Evolutionary conservation across 2,797 vertebrate genomes (phyloP), one percentile per base, ranked within the genome.

Genomic region (Anableps anableps): DNA sequence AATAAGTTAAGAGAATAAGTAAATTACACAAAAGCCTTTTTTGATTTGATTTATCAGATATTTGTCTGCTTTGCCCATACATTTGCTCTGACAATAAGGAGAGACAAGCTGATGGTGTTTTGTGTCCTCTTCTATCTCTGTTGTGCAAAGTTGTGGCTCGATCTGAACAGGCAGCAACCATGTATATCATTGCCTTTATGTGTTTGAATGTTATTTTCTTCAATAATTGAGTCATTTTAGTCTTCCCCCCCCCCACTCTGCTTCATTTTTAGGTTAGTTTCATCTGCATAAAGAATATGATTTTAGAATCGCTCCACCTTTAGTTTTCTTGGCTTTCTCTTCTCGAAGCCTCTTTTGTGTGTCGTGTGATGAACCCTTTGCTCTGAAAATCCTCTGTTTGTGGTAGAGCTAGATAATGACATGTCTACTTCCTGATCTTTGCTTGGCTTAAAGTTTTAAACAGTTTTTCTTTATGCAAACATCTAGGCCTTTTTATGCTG

Each of bases 381-480:
- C 64, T 41, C 64, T 38, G 34, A 60, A 50, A 66, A 36, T 64
- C 62, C 34, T 23, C 3, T 38, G 34, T 70, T 77, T 77, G 17
- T 53, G 51, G 31, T 41, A 38, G 47, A 77, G 47, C 50, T 53
- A 36, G 62, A 77, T 77, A 77, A 68, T 70, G 75, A 68, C 13
- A 68, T n/a, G 36, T 77, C 64, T 70, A 2, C 76, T 66, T 77
- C 76, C 76, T 77, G 76, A 38, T 77, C 48, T 66, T 51, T 31
- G 23, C 45, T 68, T 38, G 47, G 75, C 75, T 68, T 64, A 36
- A 51, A 17, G 31, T 36, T 36, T 5, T 51, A 16, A 6, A 36
- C 23, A 29, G 23, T n/a, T 38, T 16, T 64, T 68, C 34, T 66
- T 10, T 3, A 4, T 23, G 47, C 53, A 16, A 34, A 68, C 36